Evolutionary conservation across 1,140 invertebrate species (phyloP).

Genomic region (Antheraea mylitta): DNA sequence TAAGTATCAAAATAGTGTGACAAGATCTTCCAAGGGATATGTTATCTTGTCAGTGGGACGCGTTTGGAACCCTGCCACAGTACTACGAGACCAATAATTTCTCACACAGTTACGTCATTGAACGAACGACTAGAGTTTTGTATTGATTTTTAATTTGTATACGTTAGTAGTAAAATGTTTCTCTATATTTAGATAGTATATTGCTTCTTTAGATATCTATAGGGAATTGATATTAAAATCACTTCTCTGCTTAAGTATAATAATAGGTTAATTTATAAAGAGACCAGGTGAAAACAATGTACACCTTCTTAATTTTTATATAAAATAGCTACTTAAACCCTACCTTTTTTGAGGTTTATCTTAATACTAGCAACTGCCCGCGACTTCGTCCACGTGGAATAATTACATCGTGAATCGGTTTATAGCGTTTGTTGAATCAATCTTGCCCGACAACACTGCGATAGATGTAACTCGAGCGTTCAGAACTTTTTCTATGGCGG

Average conservation of each 20-base stretch:
- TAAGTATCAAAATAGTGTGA: background rate
- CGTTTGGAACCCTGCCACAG: conserved; percentile 1
- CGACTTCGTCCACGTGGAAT: no score
- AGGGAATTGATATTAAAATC: no score
- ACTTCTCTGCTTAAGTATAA: no score
- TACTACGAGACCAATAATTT: background rate
- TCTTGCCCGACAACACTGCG: background rate
- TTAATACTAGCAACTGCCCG: no score
- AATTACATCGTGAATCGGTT: no score
- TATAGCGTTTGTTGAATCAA: background rate
- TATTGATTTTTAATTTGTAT: conserved; percentile 1
- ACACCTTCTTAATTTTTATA: no score
- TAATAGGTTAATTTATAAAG: no score
- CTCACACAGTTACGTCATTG: background rate
- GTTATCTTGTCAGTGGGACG: background rate
- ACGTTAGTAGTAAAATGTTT: background rate
- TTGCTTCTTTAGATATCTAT: no score
- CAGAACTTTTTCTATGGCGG: conserved; percentile 8
- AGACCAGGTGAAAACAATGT: no score
- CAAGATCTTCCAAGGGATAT: background rate
- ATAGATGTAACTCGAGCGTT: background rate
- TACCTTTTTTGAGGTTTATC: no score
- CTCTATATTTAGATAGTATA: no score
- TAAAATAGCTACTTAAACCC: no score
- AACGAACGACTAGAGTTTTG: background rate